A percentile compares a stretch with the other conserved stretches of the same genome.
Evolutionary conservation across 2,797 vertebrate genomes (phyloP).

Genomic region (Pristis pectinata): DNA sequence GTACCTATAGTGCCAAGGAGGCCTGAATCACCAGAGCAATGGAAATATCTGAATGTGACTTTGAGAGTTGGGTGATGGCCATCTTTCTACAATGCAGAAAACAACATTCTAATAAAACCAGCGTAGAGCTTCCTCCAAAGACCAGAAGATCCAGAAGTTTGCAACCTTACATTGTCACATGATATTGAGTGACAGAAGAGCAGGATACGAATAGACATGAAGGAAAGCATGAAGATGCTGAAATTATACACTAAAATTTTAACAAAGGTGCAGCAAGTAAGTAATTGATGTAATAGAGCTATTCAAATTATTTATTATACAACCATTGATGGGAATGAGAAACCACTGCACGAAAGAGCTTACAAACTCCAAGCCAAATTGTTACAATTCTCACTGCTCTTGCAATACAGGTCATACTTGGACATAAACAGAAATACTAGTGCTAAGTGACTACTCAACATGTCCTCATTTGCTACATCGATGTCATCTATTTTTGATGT

Average conservation of each 20-base stretch:
- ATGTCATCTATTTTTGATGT: no score
- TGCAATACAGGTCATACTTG: neutral
- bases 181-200: neutral
- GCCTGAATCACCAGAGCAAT: neutral
- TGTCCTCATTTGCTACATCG: no score
- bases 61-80: neutral
- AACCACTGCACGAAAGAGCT: neutral
- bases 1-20: neutral
- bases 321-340: neutral
- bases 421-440: neutral
- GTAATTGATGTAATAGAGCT: neutral
- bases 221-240: neutral
- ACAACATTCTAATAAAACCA: neutral
- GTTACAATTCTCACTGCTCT: neutral
- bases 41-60: neutral
- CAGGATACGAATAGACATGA: neutral
- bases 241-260: neutral
- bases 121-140: no score
- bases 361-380: neutral
- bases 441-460: no score
- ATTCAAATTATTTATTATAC: neutral
- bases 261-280: neutral
- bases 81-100: neutral
- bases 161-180: neutral
- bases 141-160: neutral